Percentiles rank a stretch among this genome's conserved stretches.
Evolutionary conservation across 2,797 vertebrate genomes (phyloP).

Genomic region (Carcharodon carcharias): DNA sequence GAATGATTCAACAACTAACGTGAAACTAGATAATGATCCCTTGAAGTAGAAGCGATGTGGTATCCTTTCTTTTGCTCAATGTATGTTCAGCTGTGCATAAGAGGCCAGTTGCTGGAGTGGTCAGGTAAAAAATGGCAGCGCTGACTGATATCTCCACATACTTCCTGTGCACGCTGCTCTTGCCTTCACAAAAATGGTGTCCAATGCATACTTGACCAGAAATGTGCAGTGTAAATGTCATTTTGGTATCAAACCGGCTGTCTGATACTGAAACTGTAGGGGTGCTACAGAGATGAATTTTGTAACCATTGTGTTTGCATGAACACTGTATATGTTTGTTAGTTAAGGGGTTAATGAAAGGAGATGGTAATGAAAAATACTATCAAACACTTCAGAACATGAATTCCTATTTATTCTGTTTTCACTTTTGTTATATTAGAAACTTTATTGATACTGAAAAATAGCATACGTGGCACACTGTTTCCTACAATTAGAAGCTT

Average conservation of each 20-base stretch:
- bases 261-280: neutral
- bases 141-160: neutral
- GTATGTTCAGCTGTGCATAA: too few relatives aligned
- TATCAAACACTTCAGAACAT: neutral
- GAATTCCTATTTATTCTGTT: neutral
- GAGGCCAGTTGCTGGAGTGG: neutral
- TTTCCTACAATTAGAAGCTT: constrained; percentile 22
- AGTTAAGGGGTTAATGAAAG: neutral
- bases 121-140: neutral
- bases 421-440: neutral
- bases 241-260: neutral
- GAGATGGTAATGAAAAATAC: neutral
- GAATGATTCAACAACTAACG: too few relatives aligned
- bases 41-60: too few relatives aligned
- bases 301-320: neutral
- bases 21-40: too few relatives aligned
- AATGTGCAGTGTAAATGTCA: neutral
- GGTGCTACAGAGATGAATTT: neutral
- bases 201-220: neutral
- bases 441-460: constrained; percentile 6
- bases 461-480: neutral
- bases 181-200: neutral
- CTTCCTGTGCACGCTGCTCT: too few relatives aligned
- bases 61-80: too few relatives aligned
- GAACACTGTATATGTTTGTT: neutral